These are phyloP conservation scores for Encarsia formosa DNA, from an alignment of 2,888 invertebrate genomes.

Conservation along the genomic window DNA sequence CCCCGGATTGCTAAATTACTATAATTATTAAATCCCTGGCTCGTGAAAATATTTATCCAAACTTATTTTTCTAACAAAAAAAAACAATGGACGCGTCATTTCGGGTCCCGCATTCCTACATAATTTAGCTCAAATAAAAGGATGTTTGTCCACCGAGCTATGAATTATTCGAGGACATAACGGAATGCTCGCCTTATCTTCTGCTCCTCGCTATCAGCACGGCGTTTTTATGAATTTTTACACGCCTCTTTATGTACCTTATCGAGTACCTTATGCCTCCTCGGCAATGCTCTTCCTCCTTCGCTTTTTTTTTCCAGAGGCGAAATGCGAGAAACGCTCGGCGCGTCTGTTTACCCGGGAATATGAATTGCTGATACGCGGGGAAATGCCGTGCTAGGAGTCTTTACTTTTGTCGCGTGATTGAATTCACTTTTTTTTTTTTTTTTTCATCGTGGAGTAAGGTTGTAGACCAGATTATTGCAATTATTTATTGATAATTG, in stretches of 20 bases:
- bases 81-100: too few species aligned
- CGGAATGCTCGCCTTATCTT: neutral
- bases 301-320: neutral
- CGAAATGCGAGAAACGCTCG: slow-evolving; percentile 10
- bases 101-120: too few species aligned
- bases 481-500: too few species aligned
- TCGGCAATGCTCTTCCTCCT: neutral
- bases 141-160: slow-evolving; percentile 10
- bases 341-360: slow-evolving; percentile 5
- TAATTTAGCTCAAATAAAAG: slow-evolving; percentile 2
- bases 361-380: neutral
- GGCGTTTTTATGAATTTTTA: slow-evolving; percentile 6
- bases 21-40: too few species aligned
- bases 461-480: too few species aligned
- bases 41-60: too few species aligned
- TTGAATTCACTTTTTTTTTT: too few species aligned
- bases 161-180: slow-evolving; percentile 12
- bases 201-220: neutral
- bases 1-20: too few species aligned
- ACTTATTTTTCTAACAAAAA: too few species aligned
- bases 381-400: neutral
- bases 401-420: neutral
- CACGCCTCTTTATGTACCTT: neutral
- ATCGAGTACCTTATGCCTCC: neutral
- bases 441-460: too few species aligned